Percentiles rank a stretch among this genome's conserved stretches.
Conservation (phyloP, 2,113 vertebrate species). For the Triplophysa rosa region DNA sequence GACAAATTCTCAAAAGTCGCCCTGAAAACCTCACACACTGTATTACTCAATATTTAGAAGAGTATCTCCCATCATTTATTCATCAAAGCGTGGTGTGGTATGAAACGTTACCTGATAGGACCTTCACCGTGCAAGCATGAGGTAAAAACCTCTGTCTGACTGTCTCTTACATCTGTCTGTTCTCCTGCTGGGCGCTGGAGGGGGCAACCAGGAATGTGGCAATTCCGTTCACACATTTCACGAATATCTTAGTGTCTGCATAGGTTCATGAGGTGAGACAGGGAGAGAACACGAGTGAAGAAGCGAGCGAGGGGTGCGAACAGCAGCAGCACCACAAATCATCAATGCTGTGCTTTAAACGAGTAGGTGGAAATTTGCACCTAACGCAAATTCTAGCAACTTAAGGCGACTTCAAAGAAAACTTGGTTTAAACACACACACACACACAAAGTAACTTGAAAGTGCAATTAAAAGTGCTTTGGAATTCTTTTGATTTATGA, state of each 20-base stretch:
- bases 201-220: conserved; percentile 40
- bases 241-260: conserved; percentile 46
- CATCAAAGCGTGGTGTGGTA: conserved; percentile 57
- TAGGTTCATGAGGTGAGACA: conserved; percentile 33
- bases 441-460: too few species aligned
- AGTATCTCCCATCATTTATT: conserved; percentile 61
- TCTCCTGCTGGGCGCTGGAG: conserved; percentile 31
- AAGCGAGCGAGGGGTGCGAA: not conserved
- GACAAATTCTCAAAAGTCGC: conserved; percentile 2
- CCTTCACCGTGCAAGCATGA: conserved; percentile 27
- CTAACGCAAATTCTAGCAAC: not conserved
- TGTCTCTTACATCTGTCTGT: conserved; percentile 18
- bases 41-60: conserved; percentile 62
- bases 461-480: too few species aligned
- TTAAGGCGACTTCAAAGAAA: not conserved
- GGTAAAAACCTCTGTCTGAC: conserved; percentile 33
- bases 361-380: not conserved
- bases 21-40: conserved; percentile 20
- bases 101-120: conserved; percentile 30
- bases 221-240: conserved; percentile 29
- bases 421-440: not conserved
- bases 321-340: conserved; percentile 3
- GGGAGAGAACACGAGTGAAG: not conserved
- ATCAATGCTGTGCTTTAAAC: conserved; percentile 29
- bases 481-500: too few species aligned